A percentile compares a stretch with the other conserved stretches of the same genome.
Evolutionary conservation across 2,797 vertebrate species (phyloP).

Genomic region (Amblyopsis hoosieri): DNA sequence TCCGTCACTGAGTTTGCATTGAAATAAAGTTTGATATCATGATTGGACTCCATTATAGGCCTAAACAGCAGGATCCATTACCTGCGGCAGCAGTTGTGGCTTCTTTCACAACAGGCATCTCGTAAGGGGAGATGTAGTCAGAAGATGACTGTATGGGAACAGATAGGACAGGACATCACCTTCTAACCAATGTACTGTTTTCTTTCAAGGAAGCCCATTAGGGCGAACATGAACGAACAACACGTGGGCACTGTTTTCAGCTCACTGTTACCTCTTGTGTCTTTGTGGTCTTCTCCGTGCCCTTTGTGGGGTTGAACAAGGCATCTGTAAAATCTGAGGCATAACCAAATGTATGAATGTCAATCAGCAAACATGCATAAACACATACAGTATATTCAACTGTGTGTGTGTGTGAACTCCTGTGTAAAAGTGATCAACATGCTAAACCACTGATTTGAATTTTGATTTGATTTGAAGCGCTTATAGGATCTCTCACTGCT

Average conservation of each 20-base stretch:
- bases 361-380: slow-evolving; percentile 1
- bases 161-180: slow-evolving; percentile 43
- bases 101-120: slow-evolving; percentile 64
- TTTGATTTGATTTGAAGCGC: slow-evolving; percentile 1
- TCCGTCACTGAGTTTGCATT: background rate
- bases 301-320: slow-evolving; percentile 92
- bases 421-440: background rate
- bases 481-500: slow-evolving; percentile 12
- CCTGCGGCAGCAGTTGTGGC: slow-evolving; percentile 46
- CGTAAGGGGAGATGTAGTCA: slow-evolving; percentile 76
- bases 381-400: background rate
- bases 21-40: background rate
- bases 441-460: background rate
- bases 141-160: slow-evolving; percentile 59
- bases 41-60: no score
- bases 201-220: slow-evolving; percentile 39
- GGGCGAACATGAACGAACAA: slow-evolving; percentile 18
- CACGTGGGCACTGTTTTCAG: background rate
- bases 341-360: slow-evolving; percentile 34
- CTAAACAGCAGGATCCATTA: slow-evolving; percentile 32
- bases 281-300: slow-evolving; percentile 75
- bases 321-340: slow-evolving; percentile 91
- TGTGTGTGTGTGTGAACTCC: slow-evolving; percentile 3
- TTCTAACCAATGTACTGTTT: slow-evolving; percentile 20
- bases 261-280: slow-evolving; percentile 67